These are phyloP conservation scores for Chloropsis hardwickii DNA, from an alignment of 2,113 vertebrate species.

Conservation along the genomic window DNA sequence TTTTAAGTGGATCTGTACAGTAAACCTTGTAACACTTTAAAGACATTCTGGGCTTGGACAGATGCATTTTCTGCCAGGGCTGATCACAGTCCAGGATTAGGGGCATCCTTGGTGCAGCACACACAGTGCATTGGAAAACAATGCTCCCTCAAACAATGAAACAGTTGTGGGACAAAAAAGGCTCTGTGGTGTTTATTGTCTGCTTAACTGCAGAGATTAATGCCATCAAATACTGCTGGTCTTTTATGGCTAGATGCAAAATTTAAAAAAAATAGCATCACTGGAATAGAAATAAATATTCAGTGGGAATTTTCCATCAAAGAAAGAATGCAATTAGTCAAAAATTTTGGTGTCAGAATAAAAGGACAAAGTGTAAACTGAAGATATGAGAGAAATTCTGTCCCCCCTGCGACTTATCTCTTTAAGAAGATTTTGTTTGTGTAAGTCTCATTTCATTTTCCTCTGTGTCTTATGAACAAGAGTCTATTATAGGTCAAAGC, in stretches of 20 bases:
- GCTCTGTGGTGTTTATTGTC: not conserved
- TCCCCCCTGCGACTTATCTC: not conserved
- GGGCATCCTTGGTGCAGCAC: not conserved
- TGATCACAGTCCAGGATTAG: not conserved
- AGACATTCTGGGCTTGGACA: not conserved
- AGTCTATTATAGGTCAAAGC: not conserved
- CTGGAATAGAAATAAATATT: not conserved
- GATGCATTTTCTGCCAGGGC: not conserved
- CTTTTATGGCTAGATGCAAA: not conserved
- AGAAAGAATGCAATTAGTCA: not conserved
- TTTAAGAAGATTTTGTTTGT: constrained; percentile 25
- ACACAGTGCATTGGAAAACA: rapidly evolving
- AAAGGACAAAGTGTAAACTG: not conserved
- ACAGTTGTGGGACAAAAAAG: not conserved
- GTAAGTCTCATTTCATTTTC: constrained; percentile 16
- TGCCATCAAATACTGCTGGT: not conserved
- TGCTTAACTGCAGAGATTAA: not conserved
- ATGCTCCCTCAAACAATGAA: not conserved
- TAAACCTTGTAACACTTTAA: not conserved
- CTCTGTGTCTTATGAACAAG: not conserved
- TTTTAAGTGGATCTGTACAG: not conserved
- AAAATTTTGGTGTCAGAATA: not conserved
- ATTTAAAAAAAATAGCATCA: not conserved
- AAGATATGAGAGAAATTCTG: not conserved
- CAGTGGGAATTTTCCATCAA: not conserved